A percentile compares a stretch with the other conserved stretches of the same genome.
These are phyloP conservation scores for Crotalus horridus DNA, from an alignment of 2,113 vertebrate species.

Conservation along the genomic window DNA sequence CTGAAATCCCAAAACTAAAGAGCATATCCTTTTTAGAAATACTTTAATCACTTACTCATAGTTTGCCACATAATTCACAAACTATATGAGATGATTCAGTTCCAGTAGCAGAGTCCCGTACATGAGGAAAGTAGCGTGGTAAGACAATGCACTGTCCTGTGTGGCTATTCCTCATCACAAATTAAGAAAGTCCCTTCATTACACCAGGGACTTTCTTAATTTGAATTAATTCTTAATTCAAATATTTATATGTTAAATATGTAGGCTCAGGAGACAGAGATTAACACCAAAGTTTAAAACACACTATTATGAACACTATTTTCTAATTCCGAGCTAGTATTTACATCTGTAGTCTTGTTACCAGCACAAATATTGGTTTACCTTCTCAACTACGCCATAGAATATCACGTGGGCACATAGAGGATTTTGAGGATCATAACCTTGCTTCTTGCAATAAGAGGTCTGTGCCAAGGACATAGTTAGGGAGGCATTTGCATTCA, in stretches of 20 bases:
- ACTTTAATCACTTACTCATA: background rate
- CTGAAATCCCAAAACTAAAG: background rate
- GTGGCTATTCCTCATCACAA: background rate
- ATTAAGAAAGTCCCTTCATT: background rate
- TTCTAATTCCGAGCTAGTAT: background rate
- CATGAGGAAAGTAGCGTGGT: background rate
- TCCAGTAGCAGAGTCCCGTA: background rate
- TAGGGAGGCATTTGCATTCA: conserved; percentile 80
- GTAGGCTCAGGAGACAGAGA: background rate
- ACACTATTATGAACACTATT: background rate
- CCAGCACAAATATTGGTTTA: conserved; percentile 45
- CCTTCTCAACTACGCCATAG: conserved; percentile 81
- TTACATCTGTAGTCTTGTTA: background rate
- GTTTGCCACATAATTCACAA: background rate
- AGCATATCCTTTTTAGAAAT: background rate
- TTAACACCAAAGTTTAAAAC: background rate
- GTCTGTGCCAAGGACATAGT: conserved; percentile 93
- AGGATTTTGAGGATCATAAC: conserved; percentile 89
- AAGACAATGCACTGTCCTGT: background rate
- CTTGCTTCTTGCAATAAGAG: conserved; percentile 79
- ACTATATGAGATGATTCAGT: background rate
- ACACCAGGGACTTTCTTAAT: too few species aligned
- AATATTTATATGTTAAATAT: background rate
- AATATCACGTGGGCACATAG: conserved; percentile 90
- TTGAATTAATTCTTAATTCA: background rate